Evolutionary conservation across 2,113 vertebrate species (phyloP).

Genomic region (Sigmodon hispidus): DNA sequence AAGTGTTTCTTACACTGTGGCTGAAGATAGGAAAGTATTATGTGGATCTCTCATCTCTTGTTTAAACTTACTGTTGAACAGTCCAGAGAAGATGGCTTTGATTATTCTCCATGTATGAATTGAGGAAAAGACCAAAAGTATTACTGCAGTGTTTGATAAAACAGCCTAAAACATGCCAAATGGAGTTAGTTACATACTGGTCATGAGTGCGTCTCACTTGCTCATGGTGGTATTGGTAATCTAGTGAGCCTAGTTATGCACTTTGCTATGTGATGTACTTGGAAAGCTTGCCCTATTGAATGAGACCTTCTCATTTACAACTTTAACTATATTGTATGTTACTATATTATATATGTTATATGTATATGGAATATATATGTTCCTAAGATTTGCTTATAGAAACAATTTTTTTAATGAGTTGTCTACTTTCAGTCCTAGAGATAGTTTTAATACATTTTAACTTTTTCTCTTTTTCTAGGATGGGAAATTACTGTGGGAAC

Average conservation of each 20-base stretch:
- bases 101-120: conserved; percentile 11
- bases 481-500: conserved; percentile 95
- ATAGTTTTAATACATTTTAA: conserved; percentile 43
- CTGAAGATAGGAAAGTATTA: neutral
- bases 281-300: conserved; percentile 11
- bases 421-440: conserved; percentile 31
- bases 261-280: conserved; percentile 24
- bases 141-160: conserved; percentile 13
- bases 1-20: conserved; percentile 29
- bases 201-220: neutral
- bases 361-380: neutral
- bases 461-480: conserved; percentile 87
- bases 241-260: neutral
- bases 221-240: neutral
- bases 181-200: neutral
- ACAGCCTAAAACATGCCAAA: neutral
- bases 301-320: neutral
- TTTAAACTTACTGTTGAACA: conserved; percentile 32
- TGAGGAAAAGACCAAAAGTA: conserved; percentile 15
- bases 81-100: neutral
- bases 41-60: neutral
- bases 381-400: conserved; percentile 27
- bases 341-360: neutral
- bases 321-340: conserved; percentile 53
- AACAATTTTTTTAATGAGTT: neutral